Evolutionary conservation across 2,113 vertebrate species (phyloP).

Genomic region (Apteryx owenii): DNA sequence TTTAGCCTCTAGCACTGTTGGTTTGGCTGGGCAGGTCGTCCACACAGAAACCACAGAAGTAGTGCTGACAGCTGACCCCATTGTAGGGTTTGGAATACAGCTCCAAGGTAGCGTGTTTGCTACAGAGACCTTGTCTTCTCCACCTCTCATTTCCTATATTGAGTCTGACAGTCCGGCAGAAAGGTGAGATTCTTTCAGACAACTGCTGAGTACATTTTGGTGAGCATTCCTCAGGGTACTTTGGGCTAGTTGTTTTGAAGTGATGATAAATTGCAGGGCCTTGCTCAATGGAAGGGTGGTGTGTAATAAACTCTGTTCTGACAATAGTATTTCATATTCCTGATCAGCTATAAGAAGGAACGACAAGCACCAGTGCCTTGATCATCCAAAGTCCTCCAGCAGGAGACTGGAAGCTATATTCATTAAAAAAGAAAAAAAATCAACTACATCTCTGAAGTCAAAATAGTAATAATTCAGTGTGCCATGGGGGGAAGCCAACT

Average conservation of each 20-base stretch:
- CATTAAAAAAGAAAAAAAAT: not conserved
- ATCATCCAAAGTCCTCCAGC: conserved; percentile 26
- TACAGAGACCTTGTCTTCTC: conserved; percentile 96
- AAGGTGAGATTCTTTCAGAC: conserved; percentile 82
- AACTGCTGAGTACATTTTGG: not conserved
- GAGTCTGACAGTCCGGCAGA: conserved; percentile 96
- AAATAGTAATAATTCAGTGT: conserved; percentile 27
- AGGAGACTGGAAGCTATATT: conserved; percentile 27
- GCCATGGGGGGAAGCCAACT: not conserved
- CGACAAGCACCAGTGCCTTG: conserved; percentile 33
- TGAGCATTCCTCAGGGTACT: not conserved
- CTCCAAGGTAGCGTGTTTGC: conserved; percentile 97
- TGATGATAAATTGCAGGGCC: conserved; percentile 50
- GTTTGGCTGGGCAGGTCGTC: conserved; percentile 95
- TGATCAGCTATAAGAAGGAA: conserved; percentile 59
- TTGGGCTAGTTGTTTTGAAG: not conserved
- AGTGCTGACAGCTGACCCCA: conserved; percentile 88
- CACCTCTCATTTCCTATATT: conserved; percentile 96
- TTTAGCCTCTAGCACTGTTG: conserved; percentile 95
- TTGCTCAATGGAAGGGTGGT: not conserved
- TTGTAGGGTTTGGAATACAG: conserved; percentile 96
- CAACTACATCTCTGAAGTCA: not conserved
- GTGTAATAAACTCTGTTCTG: conserved; percentile 48
- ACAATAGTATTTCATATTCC: conserved; percentile 57
- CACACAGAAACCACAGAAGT: conserved; percentile 98